These are phyloP conservation scores for Phylloscopus trochiloides DNA, from an alignment of 2,113 vertebrate species.

Conservation along the genomic window DNA sequence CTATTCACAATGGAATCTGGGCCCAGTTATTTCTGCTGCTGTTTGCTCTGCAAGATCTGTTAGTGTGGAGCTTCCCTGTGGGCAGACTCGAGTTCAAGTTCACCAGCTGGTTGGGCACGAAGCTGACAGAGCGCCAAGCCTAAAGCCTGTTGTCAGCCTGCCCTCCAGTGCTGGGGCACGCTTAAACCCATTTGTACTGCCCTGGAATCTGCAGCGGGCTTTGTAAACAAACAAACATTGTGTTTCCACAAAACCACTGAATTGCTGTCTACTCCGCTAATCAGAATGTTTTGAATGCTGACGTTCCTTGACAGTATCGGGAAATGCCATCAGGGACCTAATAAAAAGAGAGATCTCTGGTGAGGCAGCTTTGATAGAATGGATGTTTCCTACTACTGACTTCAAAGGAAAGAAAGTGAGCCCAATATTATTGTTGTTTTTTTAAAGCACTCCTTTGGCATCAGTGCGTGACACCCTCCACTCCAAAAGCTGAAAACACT, in stretches of 20 bases:
- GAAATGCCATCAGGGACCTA: constrained; percentile 30
- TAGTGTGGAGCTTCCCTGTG: neutral
- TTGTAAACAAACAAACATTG: constrained; percentile 6
- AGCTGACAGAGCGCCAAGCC: neutral
- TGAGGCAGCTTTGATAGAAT: constrained; percentile 16
- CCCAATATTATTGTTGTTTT: neutral
- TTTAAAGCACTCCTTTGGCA: constrained; percentile 10
- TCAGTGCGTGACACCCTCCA: neutral
- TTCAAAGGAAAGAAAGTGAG: constrained; percentile 46
- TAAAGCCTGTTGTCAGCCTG: neutral
- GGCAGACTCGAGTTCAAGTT: neutral
- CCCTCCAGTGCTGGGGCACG: neutral
- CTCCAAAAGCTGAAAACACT: constrained; percentile 20
- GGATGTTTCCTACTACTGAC: neutral
- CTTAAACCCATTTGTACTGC: neutral
- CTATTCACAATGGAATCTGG: neutral
- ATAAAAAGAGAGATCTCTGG: constrained; percentile 28
- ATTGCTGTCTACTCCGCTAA: neutral
- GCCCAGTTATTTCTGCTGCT: neutral
- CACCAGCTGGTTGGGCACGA: neutral
- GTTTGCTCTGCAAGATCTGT: neutral
- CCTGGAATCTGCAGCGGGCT: neutral
- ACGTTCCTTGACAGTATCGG: constrained; percentile 39
- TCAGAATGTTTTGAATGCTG: neutral
- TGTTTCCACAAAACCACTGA: constrained; percentile 20